phyloP scores from a whole-genome alignment of 2,797 vertebrate species.

The Denticeps clupeoides region DNA sequence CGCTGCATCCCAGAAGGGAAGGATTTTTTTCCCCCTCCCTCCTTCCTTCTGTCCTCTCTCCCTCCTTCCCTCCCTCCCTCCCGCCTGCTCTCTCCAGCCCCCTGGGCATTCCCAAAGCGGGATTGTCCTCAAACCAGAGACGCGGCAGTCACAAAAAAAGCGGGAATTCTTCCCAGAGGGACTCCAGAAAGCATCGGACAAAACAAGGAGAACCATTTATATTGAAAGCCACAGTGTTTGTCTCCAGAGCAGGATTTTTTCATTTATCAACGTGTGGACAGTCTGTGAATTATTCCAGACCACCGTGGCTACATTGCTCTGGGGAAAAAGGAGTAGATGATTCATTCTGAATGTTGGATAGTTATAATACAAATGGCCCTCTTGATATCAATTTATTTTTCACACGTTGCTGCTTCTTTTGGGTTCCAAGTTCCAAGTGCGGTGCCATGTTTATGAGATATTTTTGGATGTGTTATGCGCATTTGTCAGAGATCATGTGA shows the following conservation, averaged over 20 bases:
- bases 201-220: slow-evolving; percentile 38
- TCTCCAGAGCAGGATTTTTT: slow-evolving; percentile 19
- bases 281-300: slow-evolving; percentile 22
- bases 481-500: too few relatives aligned
- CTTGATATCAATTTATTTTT: not conserved
- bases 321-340: not conserved
- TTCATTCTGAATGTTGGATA: not conserved
- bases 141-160: slow-evolving; percentile 38
- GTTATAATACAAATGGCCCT: too few relatives aligned
- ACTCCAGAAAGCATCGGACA: slow-evolving; percentile 25
- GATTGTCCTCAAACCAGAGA: slow-evolving; percentile 20
- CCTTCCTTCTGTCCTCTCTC: not conserved
- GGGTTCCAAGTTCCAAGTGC: too few relatives aligned
- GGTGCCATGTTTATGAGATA: too few relatives aligned
- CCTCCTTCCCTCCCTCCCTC: not conserved
- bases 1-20: slow-evolving; percentile 41
- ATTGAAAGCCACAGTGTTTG: slow-evolving; percentile 26
- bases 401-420: not conserved
- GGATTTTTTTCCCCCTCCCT: slow-evolving; percentile 32
- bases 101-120: slow-evolving; percentile 21
- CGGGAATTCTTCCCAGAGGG: slow-evolving; percentile 20
- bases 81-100: slow-evolving; percentile 10
- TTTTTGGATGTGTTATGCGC: too few relatives aligned
- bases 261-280: slow-evolving; percentile 2
- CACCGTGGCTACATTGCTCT: not conserved